phyloP scores from a whole-genome alignment of 2,888 invertebrate species.

The Cantharis nigra region DNA sequence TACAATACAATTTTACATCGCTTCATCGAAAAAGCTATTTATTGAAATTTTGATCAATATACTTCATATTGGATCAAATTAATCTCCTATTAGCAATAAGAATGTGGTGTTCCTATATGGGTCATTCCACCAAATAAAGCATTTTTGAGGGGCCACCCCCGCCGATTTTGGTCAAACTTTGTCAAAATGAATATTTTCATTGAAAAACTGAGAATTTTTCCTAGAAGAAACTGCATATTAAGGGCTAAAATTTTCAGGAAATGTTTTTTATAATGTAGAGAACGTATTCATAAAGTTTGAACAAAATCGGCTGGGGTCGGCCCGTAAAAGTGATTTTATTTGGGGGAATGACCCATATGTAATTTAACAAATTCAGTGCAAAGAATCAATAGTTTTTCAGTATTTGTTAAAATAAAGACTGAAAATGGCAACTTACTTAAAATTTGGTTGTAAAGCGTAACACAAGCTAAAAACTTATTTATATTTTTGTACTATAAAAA shows the following conservation, averaged over 20 bases:
- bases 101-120: not conserved
- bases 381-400: not conserved
- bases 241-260: no score
- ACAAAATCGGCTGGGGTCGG: no score
- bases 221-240: no score
- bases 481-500: not conserved
- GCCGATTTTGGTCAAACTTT: no score
- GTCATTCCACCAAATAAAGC: no score
- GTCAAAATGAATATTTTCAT: no score
- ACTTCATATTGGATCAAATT: not conserved
- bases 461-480: not conserved
- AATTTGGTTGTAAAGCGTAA: not conserved
- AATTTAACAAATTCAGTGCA: not conserved
- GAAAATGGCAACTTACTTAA: conserved; percentile 14
- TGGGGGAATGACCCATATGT: not conserved
- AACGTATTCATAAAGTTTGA: no score
- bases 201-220: no score
- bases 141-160: no score
- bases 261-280: no score
- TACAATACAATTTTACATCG: no score
- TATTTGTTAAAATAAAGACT: not conserved
- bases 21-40: not conserved
- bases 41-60: not conserved
- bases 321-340: no score
- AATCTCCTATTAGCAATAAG: not conserved